Evolutionary conservation across 2,888 invertebrate genomes (phyloP).

Genomic region (Drosophila glabriapex): DNA sequence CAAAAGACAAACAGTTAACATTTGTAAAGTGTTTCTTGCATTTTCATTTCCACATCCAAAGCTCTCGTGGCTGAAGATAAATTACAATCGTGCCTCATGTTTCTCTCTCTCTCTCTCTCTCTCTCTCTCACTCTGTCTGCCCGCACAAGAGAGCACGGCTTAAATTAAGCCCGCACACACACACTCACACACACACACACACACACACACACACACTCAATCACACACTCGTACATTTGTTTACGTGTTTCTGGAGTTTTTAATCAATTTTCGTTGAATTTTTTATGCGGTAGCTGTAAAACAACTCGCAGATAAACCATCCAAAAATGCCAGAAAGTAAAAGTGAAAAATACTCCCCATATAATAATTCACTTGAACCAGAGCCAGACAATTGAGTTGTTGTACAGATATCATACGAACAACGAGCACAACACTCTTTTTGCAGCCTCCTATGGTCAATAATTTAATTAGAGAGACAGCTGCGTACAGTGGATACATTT

Average conservation of each 20-base stretch:
- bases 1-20: conserved; percentile 83
- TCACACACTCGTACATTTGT: conserved; percentile 47
- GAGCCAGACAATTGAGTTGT: conserved; percentile 52
- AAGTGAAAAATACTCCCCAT: conserved; percentile 43
- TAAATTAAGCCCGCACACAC: conserved; percentile 59
- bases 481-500: background rate
- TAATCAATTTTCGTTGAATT: conserved; percentile 78
- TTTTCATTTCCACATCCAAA: conserved; percentile 58
- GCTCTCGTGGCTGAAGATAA: conserved; percentile 70
- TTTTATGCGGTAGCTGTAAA: conserved; percentile 73
- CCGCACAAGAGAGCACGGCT: conserved; percentile 46
- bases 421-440: background rate
- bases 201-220: conserved; percentile 24
- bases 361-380: conserved; percentile 33
- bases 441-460: conserved; percentile 10
- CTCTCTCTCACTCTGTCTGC: conserved; percentile 34
- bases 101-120: conserved; percentile 43
- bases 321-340: conserved; percentile 52
- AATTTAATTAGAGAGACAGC: conserved; percentile 19
- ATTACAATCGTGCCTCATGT: conserved; percentile 68
- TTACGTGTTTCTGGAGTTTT: conserved; percentile 66
- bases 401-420: conserved; percentile 8
- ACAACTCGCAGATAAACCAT: conserved; percentile 63
- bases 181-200: conserved; percentile 10
- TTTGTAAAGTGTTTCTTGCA: conserved; percentile 76